Evolutionary conservation across 2,797 vertebrate species (phyloP).

Genomic region (Percopsis omiscomaycus): DNA sequence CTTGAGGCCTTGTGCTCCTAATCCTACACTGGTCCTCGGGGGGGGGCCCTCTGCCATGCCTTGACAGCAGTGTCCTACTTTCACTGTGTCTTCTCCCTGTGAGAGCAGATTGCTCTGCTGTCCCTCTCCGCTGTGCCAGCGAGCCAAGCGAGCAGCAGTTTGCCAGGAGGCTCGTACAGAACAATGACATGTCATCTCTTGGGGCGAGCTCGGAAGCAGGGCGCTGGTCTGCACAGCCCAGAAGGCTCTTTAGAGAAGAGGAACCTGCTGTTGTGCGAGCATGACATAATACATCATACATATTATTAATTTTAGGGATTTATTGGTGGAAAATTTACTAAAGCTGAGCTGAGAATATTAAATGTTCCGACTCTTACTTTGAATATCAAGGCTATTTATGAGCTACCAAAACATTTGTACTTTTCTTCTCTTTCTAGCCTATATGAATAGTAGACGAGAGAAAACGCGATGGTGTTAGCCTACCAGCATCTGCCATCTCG

Average conservation of each 20-base stretch:
- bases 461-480: too few species aligned
- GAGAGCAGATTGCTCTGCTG: conserved; percentile 42
- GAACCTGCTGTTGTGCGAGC: conserved; percentile 11
- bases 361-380: too few species aligned
- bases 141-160: conserved; percentile 35
- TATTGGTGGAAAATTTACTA: too few species aligned
- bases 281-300: not conserved
- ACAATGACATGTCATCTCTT: conserved; percentile 13
- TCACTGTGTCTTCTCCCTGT: conserved; percentile 33
- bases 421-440: too few species aligned
- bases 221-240: conserved; percentile 14
- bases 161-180: conserved; percentile 25
- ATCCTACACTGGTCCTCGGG: conserved; percentile 25
- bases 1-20: conserved; percentile 23
- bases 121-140: conserved; percentile 35
- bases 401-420: too few species aligned
- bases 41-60: conserved; percentile 15
- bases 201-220: not conserved
- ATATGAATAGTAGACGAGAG: too few species aligned
- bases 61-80: conserved; percentile 47
- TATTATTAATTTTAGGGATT: too few species aligned
- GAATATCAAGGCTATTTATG: too few species aligned
- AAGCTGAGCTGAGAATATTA: too few species aligned
- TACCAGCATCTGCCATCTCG: too few species aligned
- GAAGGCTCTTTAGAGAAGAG: not conserved